These are phyloP conservation scores for Drosophila parabipectinata DNA, from an alignment of 1,140 invertebrate species.

Conservation along the genomic window DNA sequence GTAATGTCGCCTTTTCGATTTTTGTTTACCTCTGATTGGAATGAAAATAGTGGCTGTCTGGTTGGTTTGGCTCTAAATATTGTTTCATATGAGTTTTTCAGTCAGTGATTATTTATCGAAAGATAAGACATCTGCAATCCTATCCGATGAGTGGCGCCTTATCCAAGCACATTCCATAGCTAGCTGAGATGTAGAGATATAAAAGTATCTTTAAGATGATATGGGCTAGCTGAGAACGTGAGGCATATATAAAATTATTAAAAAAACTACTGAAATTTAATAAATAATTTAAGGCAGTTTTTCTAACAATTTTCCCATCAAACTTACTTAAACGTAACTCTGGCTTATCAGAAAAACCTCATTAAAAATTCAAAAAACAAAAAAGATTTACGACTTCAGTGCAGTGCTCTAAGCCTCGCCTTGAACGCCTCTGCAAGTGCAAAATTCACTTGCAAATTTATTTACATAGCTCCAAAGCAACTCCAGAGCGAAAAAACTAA, in stretches of 20 bases:
- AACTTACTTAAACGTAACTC: neutral
- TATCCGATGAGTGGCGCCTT: slow-evolving; percentile 7
- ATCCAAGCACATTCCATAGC: slow-evolving; percentile 26
- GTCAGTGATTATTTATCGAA: slow-evolving; percentile 5
- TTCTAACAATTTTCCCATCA: slow-evolving; percentile 14
- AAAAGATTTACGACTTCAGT: slow-evolving; percentile 33
- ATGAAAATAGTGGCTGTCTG: slow-evolving; percentile 35
- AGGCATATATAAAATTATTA: neutral
- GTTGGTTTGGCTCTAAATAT: slow-evolving; percentile 34
- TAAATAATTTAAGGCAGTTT: neutral
- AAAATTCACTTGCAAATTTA: slow-evolving; percentile 34
- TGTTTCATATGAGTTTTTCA: slow-evolving; percentile 25
- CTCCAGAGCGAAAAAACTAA: slow-evolving; percentile 9
- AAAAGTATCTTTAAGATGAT: slow-evolving; percentile 4
- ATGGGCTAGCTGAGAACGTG: slow-evolving; percentile 30
- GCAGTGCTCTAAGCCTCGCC: slow-evolving; percentile 30
- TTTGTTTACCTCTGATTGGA: slow-evolving; percentile 44
- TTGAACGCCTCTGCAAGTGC: slow-evolving; percentile 37
- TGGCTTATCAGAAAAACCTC: slow-evolving; percentile 30
- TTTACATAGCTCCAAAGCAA: slow-evolving; percentile 30
- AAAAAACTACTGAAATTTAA: too few relatives aligned
- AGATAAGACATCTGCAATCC: neutral
- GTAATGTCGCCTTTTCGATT: slow-evolving; percentile 38
- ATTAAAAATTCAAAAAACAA: slow-evolving; percentile 33
- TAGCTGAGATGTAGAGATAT: slow-evolving; percentile 10